Evolutionary conservation across 1,140 invertebrate genomes (phyloP).

Genomic region (Pararge aegeria): DNA sequence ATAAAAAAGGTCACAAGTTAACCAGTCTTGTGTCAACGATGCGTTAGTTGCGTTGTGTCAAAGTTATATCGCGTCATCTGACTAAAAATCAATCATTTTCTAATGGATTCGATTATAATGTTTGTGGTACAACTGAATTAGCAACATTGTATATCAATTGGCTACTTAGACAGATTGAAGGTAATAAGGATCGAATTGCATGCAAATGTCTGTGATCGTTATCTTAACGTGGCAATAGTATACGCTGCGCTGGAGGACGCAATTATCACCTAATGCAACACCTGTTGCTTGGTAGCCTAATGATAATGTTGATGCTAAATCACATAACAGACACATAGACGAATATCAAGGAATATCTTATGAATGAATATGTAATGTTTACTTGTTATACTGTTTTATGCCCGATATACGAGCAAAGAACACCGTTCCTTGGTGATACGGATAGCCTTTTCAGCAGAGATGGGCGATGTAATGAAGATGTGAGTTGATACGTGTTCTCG

Average conservation of each 20-base stretch:
- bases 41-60: background rate
- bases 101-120: background rate
- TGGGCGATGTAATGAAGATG: too few species aligned
- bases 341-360: background rate
- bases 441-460: too few species aligned
- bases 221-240: slow-evolving; percentile 59
- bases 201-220: slow-evolving; percentile 51
- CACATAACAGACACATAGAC: slow-evolving; percentile 16
- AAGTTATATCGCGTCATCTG: background rate
- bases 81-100: background rate
- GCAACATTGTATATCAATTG: background rate
- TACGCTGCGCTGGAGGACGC: slow-evolving; percentile 46
- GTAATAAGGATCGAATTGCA: slow-evolving; percentile 40
- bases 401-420: too few species aligned
- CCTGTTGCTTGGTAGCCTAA: slow-evolving; percentile 44
- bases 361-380: background rate
- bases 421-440: too few species aligned
- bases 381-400: too few species aligned
- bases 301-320: slow-evolving; percentile 43
- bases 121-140: background rate
- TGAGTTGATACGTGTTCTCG: too few species aligned
- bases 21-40: too few species aligned
- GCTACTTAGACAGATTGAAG: slow-evolving; percentile 9
- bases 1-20: slow-evolving; percentile 60
- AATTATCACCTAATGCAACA: slow-evolving; percentile 52